Conservation (phyloP, 53 echinoderm and acorn worm genomes). For the Patiria pectinifera region DNA sequence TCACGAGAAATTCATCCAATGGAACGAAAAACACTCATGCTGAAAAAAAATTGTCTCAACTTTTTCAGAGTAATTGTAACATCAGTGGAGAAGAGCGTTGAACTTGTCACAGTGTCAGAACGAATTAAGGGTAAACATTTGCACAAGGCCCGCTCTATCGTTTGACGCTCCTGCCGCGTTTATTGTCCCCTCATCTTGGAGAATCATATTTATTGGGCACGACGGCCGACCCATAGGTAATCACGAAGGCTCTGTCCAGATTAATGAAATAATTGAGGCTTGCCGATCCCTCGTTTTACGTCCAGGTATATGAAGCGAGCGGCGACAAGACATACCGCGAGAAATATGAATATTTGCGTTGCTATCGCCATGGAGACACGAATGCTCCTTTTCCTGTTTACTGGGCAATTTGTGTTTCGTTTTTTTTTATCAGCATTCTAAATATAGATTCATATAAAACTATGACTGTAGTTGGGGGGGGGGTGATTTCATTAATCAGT, state of each 20-base stretch:
- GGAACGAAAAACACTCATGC: neutral
- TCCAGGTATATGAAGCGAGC: slow-evolving; percentile 24
- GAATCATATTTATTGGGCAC: slow-evolving; percentile 3
- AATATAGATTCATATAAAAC: no score
- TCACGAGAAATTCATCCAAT: neutral
- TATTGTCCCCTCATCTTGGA: neutral
- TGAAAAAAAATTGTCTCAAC: neutral
- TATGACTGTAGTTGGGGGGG: no score
- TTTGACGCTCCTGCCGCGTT: neutral
- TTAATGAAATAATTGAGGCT: slow-evolving; percentile 58
- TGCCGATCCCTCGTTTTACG: neutral
- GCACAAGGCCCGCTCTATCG: slow-evolving; percentile 6
- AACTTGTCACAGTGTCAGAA: slow-evolving; percentile 34
- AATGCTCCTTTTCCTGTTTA: neutral
- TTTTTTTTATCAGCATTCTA: neutral
- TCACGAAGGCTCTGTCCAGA: slow-evolving; percentile 7
- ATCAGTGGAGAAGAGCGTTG: slow-evolving; percentile 32
- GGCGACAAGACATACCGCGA: neutral
- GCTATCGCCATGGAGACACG: neutral
- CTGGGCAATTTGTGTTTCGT: neutral
- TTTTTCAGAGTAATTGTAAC: neutral
- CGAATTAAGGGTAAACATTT: slow-evolving; percentile 19
- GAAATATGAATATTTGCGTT: slow-evolving; percentile 21
- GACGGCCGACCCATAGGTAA: slow-evolving; percentile 18
- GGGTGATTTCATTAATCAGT: no score